Evolutionary conservation across 2,888 invertebrate species (phyloP), one percentile per base, ranked within the genome.

Genomic region (Parascotia fuliginaria): DNA sequence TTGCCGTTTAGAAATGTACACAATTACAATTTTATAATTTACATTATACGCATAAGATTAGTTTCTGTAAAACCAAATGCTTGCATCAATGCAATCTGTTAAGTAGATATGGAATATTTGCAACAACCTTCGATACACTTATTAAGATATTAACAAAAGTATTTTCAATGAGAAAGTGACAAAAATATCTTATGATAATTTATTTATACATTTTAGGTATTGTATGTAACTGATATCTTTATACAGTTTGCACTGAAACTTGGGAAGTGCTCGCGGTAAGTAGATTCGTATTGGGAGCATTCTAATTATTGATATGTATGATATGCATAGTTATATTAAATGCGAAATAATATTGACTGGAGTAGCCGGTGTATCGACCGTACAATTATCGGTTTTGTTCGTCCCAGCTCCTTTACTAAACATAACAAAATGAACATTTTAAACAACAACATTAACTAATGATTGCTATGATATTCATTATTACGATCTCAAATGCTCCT

Each of bases 401-500:
- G 14, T 42, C 40, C 51, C 13, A 45, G 48, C 33, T 33, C 41
- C 24, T 24, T 24, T 7, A 24, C 29, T 16, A 1, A 53, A 54
- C 41, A 53, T 44, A 50, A 58, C 39, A 51, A 48, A 58, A 47
- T 13, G 43, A 50, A 59, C 42, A 51, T 54, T 55, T 48, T 14
- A 19, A 67, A 61, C 51, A 61, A 58, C 44, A 66, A 56, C 37
- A 46, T 50, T 52, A 59, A 44, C 46, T 48, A 52, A 51, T 52
- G 31, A 40, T 42, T 50, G 53, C 53, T 56, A 56, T 42, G 45
- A 34, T 58, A 44, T 52, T 54, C 27, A 46, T 48, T 57, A 54
- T 64, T 53, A 62, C 42, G 32, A 59, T 56, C 55, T 52, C 42
- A 60, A 62, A 60, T 60, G 51, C 50, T 61, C 58, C 31, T 60